These are phyloP conservation scores for Aurelia aurita complex sp. Pacific DNA, from an alignment of 30 jellyfish, hydroid and myxozoan genomes.

Conservation along the genomic window DNA sequence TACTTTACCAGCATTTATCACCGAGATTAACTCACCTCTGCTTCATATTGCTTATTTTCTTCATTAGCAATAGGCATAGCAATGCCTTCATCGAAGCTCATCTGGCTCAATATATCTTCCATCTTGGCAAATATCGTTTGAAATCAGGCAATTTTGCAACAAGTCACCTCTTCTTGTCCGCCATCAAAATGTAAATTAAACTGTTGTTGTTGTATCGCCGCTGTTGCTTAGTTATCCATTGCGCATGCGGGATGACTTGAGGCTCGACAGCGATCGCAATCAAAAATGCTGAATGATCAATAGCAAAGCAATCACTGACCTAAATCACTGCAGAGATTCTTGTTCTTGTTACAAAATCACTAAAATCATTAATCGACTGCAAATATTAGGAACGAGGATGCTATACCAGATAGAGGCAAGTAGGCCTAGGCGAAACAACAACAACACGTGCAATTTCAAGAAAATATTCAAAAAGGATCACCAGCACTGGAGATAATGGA, in stretches of 20 bases:
- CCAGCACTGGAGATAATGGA: constrained; percentile 2
- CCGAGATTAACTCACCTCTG: constrained; percentile 54
- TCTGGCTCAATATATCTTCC: constrained; percentile 90
- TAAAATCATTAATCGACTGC: no score
- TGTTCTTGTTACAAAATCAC: no score
- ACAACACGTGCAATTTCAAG: no score
- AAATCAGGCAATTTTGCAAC: constrained; percentile 1
- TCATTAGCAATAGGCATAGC: constrained; percentile 97
- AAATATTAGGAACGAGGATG: no score
- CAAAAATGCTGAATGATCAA: no score
- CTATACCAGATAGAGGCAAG: no score
- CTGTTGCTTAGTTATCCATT: neutral
- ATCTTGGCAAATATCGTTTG: constrained; percentile 23
- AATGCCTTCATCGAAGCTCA: constrained; percentile 92
- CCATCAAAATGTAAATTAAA: neutral
- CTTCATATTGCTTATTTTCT: constrained; percentile 84
- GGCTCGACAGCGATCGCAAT: no score
- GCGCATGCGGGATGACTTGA: no score
- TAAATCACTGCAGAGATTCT: no score
- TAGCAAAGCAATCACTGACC: no score
- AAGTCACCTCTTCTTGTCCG: neutral
- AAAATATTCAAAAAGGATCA: neutral
- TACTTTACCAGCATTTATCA: neutral
- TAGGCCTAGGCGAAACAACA: no score
- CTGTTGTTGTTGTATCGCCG: neutral